These are phyloP conservation scores for Prenolepis imparis DNA, from an alignment of 2,888 invertebrate species.

Conservation along the genomic window DNA sequence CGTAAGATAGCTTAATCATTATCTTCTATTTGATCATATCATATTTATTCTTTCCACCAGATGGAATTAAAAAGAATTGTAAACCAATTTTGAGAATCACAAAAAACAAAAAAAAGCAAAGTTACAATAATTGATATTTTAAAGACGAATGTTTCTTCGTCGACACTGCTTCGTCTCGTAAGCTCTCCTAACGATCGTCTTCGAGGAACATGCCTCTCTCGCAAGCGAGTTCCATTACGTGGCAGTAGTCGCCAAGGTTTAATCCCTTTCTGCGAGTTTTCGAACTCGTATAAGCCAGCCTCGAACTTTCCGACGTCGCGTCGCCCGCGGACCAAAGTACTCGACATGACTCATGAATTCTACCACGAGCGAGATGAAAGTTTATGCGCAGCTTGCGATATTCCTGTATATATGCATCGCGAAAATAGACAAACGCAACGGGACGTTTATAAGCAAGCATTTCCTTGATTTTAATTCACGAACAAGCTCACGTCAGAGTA, in stretches of 20 bases:
- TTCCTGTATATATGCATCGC: slow-evolving; percentile 31
- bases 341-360: slow-evolving; percentile 65
- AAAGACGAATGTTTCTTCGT: slow-evolving; percentile 34
- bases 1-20: not conserved
- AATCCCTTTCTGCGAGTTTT: slow-evolving; percentile 79
- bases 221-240: slow-evolving; percentile 77
- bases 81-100: not conserved
- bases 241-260: slow-evolving; percentile 73
- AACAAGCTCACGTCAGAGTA: not conserved
- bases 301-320: slow-evolving; percentile 65
- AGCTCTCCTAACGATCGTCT: slow-evolving; percentile 66
- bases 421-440: slow-evolving; percentile 42
- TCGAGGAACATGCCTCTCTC: slow-evolving; percentile 67
- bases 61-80: not conserved
- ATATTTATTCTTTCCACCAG: not conserved
- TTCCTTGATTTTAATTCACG: slow-evolving; percentile 41
- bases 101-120: not conserved
- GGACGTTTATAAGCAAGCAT: slow-evolving; percentile 10
- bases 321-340: slow-evolving; percentile 62
- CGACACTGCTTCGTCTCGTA: slow-evolving; percentile 48
- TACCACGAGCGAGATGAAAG: slow-evolving; percentile 38
- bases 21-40: not conserved
- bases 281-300: slow-evolving; percentile 75
- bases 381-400: slow-evolving; percentile 48
- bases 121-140: slow-evolving; percentile 34